Base-by-base conservation (phyloP, 53 echinoderm and acorn worm species). In the Paracentrotus lividus region DNA sequence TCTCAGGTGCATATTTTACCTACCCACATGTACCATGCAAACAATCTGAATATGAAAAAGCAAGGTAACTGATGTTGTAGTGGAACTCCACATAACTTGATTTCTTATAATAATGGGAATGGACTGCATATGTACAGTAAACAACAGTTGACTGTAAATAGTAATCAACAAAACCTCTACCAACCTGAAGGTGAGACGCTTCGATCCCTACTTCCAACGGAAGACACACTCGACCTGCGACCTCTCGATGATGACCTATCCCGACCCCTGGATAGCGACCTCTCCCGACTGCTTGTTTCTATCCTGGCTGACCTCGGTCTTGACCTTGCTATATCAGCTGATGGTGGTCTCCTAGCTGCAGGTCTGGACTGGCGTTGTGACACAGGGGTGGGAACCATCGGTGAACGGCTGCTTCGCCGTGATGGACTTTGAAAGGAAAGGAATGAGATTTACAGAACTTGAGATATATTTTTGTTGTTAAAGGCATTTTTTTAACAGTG, bases 111-210 rank as follows among this genome's bases (percentile, higher is more conserved):
- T n/a, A n/a, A n/a, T n/a, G n/a, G n/a, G n/a, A n/a, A n/a, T n/a
- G n/a, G n/a, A n/a, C n/a, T n/a, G n/a, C n/a, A n/a, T n/a, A n/a
- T n/a, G n/a, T n/a, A n/a, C n/a, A n/a, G n/a, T n/a, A n/a, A n/a
- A n/a, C n/a, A n/a, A n/a, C n/a, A n/a, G n/a, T n/a, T n/a, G n/a
- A n/a, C n/a, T n/a, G n/a, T n/a, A n/a, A n/a, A n/a, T n/a, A n/a
- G n/a, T n/a, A n/a, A n/a, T n/a, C n/a, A n/a, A n/a, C n/a, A n/a
- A n/a, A 77, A 77, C 44, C 43, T 47, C 0, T 23, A 78, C 90
- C 26, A 78, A 98, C 98, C 98, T 96, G 96, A 94, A 53, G 98
- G 98, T 23, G 98, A 98, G 59, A 97, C 95, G 31, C 96, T 95
- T 57, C 97, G 86, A 84, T 90, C 93, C 88, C 97, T 96, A 61